phyloP scores from a whole-genome alignment of 1,140 invertebrate genomes.

The Caenorhabditis tropicalis region DNA sequence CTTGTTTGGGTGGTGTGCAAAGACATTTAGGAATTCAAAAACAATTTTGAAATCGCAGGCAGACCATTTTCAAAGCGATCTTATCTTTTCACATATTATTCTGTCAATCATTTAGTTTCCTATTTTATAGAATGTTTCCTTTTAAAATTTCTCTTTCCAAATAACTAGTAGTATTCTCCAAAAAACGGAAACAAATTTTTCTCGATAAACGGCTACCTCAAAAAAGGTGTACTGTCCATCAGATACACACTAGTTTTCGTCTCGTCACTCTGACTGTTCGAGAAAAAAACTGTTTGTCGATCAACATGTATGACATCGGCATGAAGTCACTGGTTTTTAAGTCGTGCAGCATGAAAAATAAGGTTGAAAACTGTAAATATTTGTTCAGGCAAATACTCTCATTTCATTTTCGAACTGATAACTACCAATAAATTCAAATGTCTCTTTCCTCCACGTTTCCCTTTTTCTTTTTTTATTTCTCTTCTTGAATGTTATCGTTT shows the following conservation, averaged over 20 bases:
- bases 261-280: neutral
- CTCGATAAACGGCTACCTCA: neutral
- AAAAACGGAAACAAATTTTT: no score
- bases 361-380: slow-evolving; percentile 38
- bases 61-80: no score
- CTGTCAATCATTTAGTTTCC: neutral
- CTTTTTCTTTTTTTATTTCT: neutral
- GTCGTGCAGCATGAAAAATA: slow-evolving; percentile 21
- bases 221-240: neutral
- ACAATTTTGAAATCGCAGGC: no score
- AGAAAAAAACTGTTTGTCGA: neutral
- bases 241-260: neutral
- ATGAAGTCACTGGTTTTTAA: slow-evolving; percentile 11
- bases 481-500: neutral
- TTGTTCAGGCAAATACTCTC: slow-evolving; percentile 8
- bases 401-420: slow-evolving; percentile 11
- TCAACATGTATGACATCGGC: neutral
- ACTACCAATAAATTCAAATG: neutral
- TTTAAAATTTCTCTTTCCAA: no score
- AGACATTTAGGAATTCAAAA: no score
- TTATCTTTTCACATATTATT: no score
- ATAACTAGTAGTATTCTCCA: no score
- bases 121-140: no score
- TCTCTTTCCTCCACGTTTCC: neutral
- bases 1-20: no score